A percentile compares a stretch with the other conserved stretches of the same genome.
These are phyloP conservation scores for Eriosoma lanigerum DNA, from an alignment of 1,140 invertebrate genomes.

Conservation along the genomic window DNA sequence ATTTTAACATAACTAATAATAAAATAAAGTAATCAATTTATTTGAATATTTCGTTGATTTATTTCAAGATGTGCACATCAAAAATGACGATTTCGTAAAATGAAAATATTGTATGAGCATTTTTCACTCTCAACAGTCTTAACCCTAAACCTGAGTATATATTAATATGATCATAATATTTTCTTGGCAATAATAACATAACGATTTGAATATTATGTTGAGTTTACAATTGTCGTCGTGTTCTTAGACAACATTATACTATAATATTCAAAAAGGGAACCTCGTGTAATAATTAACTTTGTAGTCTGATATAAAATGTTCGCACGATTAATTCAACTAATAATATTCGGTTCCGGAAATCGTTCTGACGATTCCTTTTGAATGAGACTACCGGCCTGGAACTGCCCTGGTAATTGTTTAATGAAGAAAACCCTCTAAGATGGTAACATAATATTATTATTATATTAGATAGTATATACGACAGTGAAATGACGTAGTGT, in stretches of 20 bases:
- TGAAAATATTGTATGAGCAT: no score
- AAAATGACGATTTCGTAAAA: no score
- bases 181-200: neutral
- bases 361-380: neutral
- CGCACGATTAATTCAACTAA: slow-evolving; percentile 42
- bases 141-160: no score
- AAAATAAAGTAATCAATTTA: no score
- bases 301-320: neutral
- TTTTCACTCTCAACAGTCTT: no score
- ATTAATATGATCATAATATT: no score
- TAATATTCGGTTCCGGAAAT: neutral
- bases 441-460: no score
- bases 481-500: neutral
- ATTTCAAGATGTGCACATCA: no score
- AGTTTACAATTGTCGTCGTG: neutral
- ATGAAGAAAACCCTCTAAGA: slow-evolving; percentile 34
- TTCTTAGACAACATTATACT: neutral
- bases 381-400: neutral
- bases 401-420: slow-evolving; percentile 25
- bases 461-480: no score
- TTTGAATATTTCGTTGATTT: no score
- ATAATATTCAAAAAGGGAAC: neutral
- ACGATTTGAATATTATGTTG: neutral
- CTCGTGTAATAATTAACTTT: slow-evolving; percentile 1
- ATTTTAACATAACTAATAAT: no score